phyloP scores from a whole-genome alignment of 1,140 invertebrate genomes.

The Leptinotarsa lineolata region DNA sequence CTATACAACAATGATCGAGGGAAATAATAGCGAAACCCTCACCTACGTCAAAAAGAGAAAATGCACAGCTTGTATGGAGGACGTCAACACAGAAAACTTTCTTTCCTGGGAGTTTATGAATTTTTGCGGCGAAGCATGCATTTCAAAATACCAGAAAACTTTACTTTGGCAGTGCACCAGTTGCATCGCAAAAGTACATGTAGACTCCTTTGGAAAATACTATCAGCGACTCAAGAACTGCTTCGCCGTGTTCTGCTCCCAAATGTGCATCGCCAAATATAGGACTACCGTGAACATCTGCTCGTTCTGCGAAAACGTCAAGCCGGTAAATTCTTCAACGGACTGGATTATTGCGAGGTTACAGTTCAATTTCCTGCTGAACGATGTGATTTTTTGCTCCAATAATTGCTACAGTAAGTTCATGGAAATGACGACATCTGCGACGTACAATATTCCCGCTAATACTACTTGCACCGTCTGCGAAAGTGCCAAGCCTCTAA shows the following conservation, averaged over 20 bases:
- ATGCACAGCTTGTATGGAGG: neutral
- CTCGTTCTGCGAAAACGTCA: slow-evolving; percentile 8
- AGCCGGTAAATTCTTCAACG: neutral
- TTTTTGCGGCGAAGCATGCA: slow-evolving; percentile 1
- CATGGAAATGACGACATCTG: neutral
- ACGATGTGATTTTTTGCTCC: neutral
- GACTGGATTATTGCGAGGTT: neutral
- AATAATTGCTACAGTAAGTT: neutral
- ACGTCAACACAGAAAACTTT: neutral
- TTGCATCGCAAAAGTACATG: neutral
- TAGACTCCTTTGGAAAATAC: neutral
- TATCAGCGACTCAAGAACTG: slow-evolving; percentile 10
- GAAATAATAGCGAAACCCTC: no score
- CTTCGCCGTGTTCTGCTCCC: slow-evolving; percentile 3
- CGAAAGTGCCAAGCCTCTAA: neutral
- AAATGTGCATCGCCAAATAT: slow-evolving; percentile 1
- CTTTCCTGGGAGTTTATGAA: slow-evolving; percentile 20
- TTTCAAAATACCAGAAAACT: slow-evolving; percentile 13
- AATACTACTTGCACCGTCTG: neutral
- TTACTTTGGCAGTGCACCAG: neutral
- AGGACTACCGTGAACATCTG: neutral
- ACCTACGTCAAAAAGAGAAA: neutral
- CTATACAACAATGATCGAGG: no score
- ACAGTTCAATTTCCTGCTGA: neutral
- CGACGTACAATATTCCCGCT: neutral